A percentile compares a stretch with the other conserved stretches of the same genome.
phyloP scores from a whole-genome alignment of 2,113 vertebrate genomes.

The Hyperopisus bebe region DNA sequence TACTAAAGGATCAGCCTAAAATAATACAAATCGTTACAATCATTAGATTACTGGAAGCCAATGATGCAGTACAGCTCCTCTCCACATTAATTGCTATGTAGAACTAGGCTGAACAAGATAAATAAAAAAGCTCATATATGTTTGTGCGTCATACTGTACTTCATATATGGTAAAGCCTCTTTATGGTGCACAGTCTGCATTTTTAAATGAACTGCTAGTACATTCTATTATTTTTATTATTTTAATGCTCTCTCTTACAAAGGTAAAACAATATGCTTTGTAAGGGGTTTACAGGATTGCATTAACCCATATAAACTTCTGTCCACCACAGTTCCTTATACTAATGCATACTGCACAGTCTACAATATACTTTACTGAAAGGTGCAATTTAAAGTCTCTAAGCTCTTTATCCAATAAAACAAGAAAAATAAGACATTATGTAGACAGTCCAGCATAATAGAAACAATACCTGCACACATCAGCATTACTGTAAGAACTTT shows the following conservation, averaged over 20 bases:
- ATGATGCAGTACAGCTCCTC: neutral
- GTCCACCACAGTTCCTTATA: neutral
- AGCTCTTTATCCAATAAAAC: neutral
- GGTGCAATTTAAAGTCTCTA: neutral
- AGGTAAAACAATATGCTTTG: neutral
- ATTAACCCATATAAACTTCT: neutral
- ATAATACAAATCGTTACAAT: neutral
- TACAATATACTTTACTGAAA: neutral
- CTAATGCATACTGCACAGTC: neutral
- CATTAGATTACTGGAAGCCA: neutral
- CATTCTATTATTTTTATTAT: neutral
- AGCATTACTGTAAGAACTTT: conserved; percentile 53
- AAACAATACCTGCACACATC: neutral
- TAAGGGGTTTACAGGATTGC: neutral
- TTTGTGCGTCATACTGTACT: neutral
- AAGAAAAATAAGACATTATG: neutral
- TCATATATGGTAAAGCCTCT: neutral
- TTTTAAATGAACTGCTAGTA: neutral
- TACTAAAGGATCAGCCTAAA: neutral
- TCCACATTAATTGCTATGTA: neutral
- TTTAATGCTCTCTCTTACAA: neutral
- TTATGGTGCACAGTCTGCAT: neutral
- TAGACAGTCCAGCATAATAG: neutral
- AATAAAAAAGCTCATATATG: neutral
- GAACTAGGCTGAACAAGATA: neutral